These are phyloP conservation scores for Halichondria panicea DNA, from an alignment of 37 sponge, comb jelly and placozoan species.

Conservation along the genomic window DNA sequence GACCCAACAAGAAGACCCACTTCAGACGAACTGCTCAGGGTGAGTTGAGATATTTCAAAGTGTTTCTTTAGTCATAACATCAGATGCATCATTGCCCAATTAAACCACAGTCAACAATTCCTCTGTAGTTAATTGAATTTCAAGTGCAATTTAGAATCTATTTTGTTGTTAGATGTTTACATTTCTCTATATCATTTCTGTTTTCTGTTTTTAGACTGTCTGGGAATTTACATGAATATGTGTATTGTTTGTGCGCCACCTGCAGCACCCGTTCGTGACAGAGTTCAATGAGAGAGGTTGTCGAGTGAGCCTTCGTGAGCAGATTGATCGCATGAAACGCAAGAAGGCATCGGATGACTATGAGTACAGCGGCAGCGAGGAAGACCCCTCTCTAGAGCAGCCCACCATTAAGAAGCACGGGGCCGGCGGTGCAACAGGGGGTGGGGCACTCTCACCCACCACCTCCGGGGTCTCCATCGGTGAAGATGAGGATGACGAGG, in stretches of 20 bases:
- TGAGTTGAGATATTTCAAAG: too few relatives aligned
- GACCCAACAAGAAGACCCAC: slow-evolving; percentile 82
- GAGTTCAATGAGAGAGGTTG: slow-evolving; percentile 72
- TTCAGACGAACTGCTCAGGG: slow-evolving; percentile 86
- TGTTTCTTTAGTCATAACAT: too few relatives aligned
- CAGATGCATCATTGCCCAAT: too few relatives aligned
- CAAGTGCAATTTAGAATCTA: too few relatives aligned
- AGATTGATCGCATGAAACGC: slow-evolving; percentile 86
- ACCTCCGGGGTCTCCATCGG: slow-evolving; percentile 2
- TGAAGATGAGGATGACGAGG: slow-evolving; percentile 68
- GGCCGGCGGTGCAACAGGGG: background rate
- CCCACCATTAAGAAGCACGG: slow-evolving; percentile 68
- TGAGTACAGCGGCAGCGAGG: slow-evolving; percentile 72
- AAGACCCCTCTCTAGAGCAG: slow-evolving; percentile 60
- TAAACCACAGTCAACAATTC: too few relatives aligned
- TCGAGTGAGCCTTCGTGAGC: slow-evolving; percentile 78
- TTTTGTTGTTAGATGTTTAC: too few relatives aligned
- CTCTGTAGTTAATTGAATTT: background rate
- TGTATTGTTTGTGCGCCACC: background rate
- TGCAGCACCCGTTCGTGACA: slow-evolving; percentile 55
- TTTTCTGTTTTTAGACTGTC: background rate
- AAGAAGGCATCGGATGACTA: slow-evolving; percentile 59
- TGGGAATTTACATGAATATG: background rate
- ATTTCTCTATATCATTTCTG: slow-evolving; percentile 10
- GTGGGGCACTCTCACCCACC: slow-evolving; percentile 28